Evolutionary conservation across 2,888 invertebrate species (phyloP), one percentile per base, ranked within the genome.

Genomic region (Eurytoma adleriae): DNA sequence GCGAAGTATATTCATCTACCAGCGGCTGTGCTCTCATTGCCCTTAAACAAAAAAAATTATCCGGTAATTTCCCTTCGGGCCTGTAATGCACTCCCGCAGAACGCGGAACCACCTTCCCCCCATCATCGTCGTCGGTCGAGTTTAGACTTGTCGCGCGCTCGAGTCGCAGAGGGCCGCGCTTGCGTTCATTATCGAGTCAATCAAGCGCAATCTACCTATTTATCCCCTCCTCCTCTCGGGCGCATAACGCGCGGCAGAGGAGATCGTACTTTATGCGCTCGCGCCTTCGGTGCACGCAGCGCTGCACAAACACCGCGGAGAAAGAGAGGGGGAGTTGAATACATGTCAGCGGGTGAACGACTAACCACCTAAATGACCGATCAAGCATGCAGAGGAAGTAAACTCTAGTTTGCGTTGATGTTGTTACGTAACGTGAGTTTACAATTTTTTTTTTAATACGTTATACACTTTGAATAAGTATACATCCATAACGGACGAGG

Each of bases 191-290:
- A 86, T 87, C 87, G 84, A 87, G 86, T 86, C 86, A 85, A 86
- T 87, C 86, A 87, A 87, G 87, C 83, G 85, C 86, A 87, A 88
- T 88, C 86, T 85, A 85, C 85, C 86, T 86, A 87, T 86, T 89
- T 87, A 83, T 82, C 70, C 72, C 72, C 54, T 61, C 66, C 75
- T 76, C 79, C 68, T 16, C 66, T 56, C 73, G 27, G 14, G 14
- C 18, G 30, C 0, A 13, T 3, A 14, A 20, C 27, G 18, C 18
- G 62, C 71, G 56, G 50, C 59, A 70, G 73, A 48, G 18, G 74
- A 69, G 69, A 78, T 72, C 80, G 56, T 62, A 76, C 62, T 76
- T 71, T 70, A 75, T 64, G 61, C 61, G 5, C 75, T 75, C 59
- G 79, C 75, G 71, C 64, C 74, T 79, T 30, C 24, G 20, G 30